Conservation (phyloP, 1,140 invertebrate genomes). For the Drosophila insularis region DNA sequence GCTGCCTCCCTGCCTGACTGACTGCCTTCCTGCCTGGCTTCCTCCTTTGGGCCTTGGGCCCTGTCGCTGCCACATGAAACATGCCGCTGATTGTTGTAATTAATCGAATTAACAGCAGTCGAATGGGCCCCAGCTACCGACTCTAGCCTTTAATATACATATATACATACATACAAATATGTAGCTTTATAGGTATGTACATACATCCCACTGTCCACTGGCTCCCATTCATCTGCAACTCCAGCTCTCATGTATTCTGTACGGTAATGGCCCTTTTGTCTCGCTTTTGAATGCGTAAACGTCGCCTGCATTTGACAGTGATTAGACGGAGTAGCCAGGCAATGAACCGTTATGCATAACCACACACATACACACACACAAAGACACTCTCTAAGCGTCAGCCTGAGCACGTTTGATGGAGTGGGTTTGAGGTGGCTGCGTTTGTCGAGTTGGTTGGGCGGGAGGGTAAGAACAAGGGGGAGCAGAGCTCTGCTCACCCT, state of each 20-base stretch:
- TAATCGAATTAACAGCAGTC: slow-evolving; percentile 82
- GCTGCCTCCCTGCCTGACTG: slow-evolving; percentile 12
- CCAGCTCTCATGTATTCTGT: background rate
- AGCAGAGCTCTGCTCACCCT: background rate
- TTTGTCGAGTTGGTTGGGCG: background rate
- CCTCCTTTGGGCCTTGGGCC: slow-evolving; percentile 3
- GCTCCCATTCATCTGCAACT: background rate
- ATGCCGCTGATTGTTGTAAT: slow-evolving; percentile 82
- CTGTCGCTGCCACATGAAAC: slow-evolving; percentile 70
- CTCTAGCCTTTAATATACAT: background rate
- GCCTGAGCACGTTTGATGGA: background rate
- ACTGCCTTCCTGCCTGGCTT: background rate
- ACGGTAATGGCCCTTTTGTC: slow-evolving; percentile 52
- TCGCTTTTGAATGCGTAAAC: slow-evolving; percentile 73
- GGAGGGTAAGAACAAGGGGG: background rate
- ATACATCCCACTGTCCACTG: background rate
- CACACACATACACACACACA: slow-evolving; percentile 31
- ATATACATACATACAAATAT: too few species aligned
- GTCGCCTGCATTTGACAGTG: slow-evolving; percentile 80
- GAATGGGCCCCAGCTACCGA: slow-evolving; percentile 23
- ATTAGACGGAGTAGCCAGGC: slow-evolving; percentile 67
- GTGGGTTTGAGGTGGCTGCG: background rate
- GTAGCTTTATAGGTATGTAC: too few species aligned
- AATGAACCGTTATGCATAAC: slow-evolving; percentile 73
- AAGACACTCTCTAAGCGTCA: slow-evolving; percentile 17